phyloP scores from a whole-genome alignment of 64 coral and sea anemone species.

The Porites australiensis region DNA sequence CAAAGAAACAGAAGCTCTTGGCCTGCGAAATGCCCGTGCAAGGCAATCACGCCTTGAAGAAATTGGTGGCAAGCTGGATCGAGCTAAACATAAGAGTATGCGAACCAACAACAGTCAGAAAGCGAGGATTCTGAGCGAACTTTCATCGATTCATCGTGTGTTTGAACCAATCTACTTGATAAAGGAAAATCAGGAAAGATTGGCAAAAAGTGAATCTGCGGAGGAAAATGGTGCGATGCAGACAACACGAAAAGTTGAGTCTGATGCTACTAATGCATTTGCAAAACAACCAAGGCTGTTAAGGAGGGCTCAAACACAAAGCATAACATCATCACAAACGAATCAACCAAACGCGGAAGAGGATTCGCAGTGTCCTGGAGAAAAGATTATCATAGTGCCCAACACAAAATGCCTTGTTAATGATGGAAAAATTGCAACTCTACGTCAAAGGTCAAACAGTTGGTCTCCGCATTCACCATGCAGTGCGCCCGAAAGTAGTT shows the following conservation, averaged over 20 bases:
- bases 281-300: neutral
- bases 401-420: neutral
- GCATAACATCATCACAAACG: neutral
- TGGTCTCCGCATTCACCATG: neutral
- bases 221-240: neutral
- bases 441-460: neutral
- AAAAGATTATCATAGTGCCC: neutral
- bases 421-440: neutral
- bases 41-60: conserved; percentile 49
- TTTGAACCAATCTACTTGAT: conserved; percentile 54
- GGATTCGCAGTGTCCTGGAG: neutral
- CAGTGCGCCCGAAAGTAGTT: neutral
- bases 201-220: too few relatives aligned
- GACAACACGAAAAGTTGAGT: neutral
- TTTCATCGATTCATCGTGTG: conserved; percentile 48
- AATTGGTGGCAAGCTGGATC: conserved; percentile 49
- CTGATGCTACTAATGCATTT: neutral
- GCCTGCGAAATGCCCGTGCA: conserved; percentile 6
- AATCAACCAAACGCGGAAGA: neutral
- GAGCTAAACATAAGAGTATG: conserved; percentile 39
- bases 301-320: neutral
- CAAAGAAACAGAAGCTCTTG: conserved; percentile 38
- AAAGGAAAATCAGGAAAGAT: neutral
- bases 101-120: conserved; percentile 9
- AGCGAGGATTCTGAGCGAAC: conserved; percentile 57